Base-by-base conservation (phyloP, 2,888 invertebrate genomes). In the Magallana nippona region DNA sequence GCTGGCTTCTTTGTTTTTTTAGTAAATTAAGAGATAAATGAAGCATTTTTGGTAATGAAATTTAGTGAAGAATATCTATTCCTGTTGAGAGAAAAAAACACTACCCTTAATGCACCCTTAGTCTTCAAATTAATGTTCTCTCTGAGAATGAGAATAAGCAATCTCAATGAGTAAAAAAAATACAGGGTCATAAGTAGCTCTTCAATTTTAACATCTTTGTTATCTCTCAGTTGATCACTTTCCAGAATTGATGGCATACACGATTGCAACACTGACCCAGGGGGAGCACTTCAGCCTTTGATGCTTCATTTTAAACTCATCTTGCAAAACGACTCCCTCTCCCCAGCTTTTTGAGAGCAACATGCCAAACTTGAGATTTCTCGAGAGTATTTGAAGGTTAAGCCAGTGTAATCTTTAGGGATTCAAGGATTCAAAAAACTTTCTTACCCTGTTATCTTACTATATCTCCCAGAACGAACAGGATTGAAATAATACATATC, bases 291-390 rank as follows among this genome's bases (percentile, higher is more conserved):
- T 32, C 15, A 22, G 63, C 22, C 32, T 71, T 71, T 71, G 63
- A 71, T 71, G 71, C 71, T 71, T 71, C 71, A 71, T 71, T 71
- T 27, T 71, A 71, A 71, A 71, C 71, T 71, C 71, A 71, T 71
- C 27, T 27, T 27, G 71, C 32, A 27, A 71, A 71, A 71, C 17
- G 71, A 71, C 71, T 71, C 71, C 71, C 22, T 71, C 71, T 71
- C 71, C 71, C 22, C 27, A 32, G 32, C 17, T 22, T 27, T 32
- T 71, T 71, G 13, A 32, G 27, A 71, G 27, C 22, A 63, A 71
- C 32, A 27, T 71, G 19, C 71, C 13, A 22, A 71, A 71, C 71
- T 32, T 71, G 71, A 71, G 22, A 71, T 15, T 71, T 71, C 32
- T 71, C 71, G 32, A 71, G 71, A 71, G 71, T 71, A 32, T 71